Evolutionary conservation across 2,888 invertebrate genomes (phyloP), one percentile per base, ranked within the genome.

Genomic region (Scaptomyza parva): DNA sequence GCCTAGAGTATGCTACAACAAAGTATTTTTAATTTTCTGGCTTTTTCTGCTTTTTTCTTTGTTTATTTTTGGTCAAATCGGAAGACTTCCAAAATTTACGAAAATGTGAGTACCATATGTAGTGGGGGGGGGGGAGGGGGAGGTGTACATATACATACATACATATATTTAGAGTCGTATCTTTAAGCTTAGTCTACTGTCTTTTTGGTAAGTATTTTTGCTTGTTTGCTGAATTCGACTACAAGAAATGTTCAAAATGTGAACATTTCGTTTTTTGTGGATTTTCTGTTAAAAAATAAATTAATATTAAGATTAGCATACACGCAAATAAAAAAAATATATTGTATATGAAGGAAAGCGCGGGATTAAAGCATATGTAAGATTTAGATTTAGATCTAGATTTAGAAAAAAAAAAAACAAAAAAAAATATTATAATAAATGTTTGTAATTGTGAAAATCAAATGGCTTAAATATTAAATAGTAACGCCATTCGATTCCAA

Each of bases 141-240:
- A 1, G 12, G 9, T 48, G 37, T 39, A 20, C 3, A 3, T 4
- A 40, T 14, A n/a, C 11, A 45, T 26, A 51, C 9, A 24, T 12
- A 11, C 11, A 30, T 26, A 51, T 18, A n/a, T 20, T 3, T 33
- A 11, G 5, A 35, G 3, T 14, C 61, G 65, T 52, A 71, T 61
- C 62, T 53, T 67, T 60, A 57, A 57, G 57, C 84, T 86, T 74
- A 86, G 62, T 52, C 76, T 87, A 80, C 68, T 86, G 88, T 85
- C 88, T 87, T 86, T 87, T 88, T 88, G 86, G 88, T 86, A 86
- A 82, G 74, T 77, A 86, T 76, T 78, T 82, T 65, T 66, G 55
- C 57, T 40, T 75, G 59, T 41, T 65, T 66, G 64, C 58, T 80
- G 48, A 58, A 74, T 66, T 68, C 66, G 76, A 75, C 70, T 74